These are phyloP conservation scores for Criorhina ranunculi DNA, from an alignment of 2,888 invertebrate genomes.

Conservation along the genomic window DNA sequence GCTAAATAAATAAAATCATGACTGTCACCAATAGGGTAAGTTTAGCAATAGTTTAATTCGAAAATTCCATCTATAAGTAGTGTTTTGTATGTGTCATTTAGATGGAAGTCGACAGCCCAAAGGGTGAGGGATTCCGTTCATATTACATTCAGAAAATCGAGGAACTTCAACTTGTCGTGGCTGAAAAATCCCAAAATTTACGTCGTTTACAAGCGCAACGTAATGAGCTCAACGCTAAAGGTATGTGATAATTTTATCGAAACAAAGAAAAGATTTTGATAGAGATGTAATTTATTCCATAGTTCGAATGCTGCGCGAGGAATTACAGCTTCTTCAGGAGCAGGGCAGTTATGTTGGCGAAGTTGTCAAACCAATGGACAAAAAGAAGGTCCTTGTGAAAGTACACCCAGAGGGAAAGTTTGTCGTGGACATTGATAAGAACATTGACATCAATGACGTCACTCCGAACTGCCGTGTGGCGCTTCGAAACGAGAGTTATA, in stretches of 20 bases:
- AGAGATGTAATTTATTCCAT: background rate
- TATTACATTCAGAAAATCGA: slow-evolving; percentile 99
- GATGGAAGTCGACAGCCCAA: slow-evolving; percentile 83
- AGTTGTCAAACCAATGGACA: slow-evolving; percentile 99
- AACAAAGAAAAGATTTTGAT: background rate
- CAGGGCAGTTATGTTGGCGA: slow-evolving; percentile 99
- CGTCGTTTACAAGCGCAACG: slow-evolving; percentile 98
- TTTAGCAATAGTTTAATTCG: background rate
- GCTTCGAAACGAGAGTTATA: slow-evolving; percentile 98
- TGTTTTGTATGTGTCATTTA: no score
- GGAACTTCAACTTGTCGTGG: slow-evolving; percentile 96
- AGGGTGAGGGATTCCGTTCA: slow-evolving; percentile 94
- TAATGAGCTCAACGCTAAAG: slow-evolving; percentile 99
- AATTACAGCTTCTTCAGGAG: slow-evolving; percentile 97
- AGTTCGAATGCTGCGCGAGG: slow-evolving; percentile 99
- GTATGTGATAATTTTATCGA: slow-evolving; percentile 83
- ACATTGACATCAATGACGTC: slow-evolving; percentile 98
- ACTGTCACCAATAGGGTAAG: slow-evolving; percentile 82
- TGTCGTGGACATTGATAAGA: slow-evolving; percentile 99
- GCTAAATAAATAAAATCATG: slow-evolving; percentile 77
- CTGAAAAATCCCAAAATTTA: slow-evolving; percentile 99
- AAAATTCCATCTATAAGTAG: background rate
- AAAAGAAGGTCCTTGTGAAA: slow-evolving; percentile 99
- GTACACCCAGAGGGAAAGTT: slow-evolving; percentile 99
- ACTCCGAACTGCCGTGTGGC: slow-evolving; percentile 99